Percentiles rank a stretch among this genome's conserved stretches.
phyloP scores from a whole-genome alignment of 1,140 invertebrate species.

The Drosophila aff. region DNA sequence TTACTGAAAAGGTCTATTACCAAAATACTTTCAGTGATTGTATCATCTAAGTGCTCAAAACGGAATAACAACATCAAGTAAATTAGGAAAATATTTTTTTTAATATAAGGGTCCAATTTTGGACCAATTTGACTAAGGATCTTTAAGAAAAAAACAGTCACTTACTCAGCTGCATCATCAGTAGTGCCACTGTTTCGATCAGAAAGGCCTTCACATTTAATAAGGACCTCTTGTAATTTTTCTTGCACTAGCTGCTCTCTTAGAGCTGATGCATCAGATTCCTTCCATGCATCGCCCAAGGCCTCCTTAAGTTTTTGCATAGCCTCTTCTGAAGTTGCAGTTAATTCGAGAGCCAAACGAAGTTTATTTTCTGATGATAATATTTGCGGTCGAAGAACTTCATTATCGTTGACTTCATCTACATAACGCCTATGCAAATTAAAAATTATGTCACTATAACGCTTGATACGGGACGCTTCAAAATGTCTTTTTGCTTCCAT shows the following conservation, averaged over 20 bases:
- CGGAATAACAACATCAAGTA: too few relatives aligned
- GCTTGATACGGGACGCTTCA: constrained; percentile 63
- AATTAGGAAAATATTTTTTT: too few relatives aligned
- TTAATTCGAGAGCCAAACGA: constrained; percentile 58
- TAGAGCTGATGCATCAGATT: constrained; percentile 85
- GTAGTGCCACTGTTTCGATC: constrained; percentile 83
- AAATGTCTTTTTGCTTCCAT: constrained; percentile 61
- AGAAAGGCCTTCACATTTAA: constrained; percentile 85
- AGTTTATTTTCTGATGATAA: constrained; percentile 60
- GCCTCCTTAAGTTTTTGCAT: constrained; percentile 56
- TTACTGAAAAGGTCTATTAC: too few relatives aligned
- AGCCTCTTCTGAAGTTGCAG: constrained; percentile 61
- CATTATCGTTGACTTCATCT: constrained; percentile 64
- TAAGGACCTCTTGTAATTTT: constrained; percentile 85
- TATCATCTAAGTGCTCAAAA: too few relatives aligned
- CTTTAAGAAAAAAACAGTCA: not conserved
- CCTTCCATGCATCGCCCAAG: constrained; percentile 75
- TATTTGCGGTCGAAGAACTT: constrained; percentile 55
- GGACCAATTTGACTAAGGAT: too few relatives aligned
- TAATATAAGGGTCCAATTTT: too few relatives aligned
- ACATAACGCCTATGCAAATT: constrained; percentile 63
- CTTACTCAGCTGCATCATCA: constrained; percentile 84
- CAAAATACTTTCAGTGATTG: too few relatives aligned
- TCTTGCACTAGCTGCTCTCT: constrained; percentile 86
- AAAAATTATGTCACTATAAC: constrained; percentile 64